These are phyloP conservation scores for Clarias magur DNA, from an alignment of 2,113 vertebrate genomes.

Conservation along the genomic window DNA sequence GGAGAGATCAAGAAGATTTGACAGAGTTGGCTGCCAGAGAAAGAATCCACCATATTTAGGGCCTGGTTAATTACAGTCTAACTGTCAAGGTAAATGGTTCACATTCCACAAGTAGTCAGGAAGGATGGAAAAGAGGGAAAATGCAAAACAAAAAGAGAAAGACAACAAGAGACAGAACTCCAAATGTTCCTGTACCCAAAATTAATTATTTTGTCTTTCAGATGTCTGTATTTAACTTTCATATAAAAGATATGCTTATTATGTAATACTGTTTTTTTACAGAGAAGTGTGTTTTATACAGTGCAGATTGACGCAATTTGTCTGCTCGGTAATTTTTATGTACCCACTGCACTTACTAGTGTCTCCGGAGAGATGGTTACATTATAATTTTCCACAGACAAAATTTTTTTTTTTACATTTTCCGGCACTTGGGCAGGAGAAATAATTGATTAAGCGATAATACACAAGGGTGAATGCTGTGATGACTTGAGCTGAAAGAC, in stretches of 20 bases:
- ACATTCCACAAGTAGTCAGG: not conserved
- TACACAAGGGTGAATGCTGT: no score
- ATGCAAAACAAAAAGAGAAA: not conserved
- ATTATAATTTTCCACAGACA: constrained; percentile 3
- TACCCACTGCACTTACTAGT: constrained; percentile 39
- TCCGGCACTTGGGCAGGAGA: not conserved
- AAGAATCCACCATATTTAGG: constrained; percentile 31
- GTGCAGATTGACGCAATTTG: constrained; percentile 22
- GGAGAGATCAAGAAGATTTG: not conserved
- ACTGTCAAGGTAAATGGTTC: constrained; percentile 10
- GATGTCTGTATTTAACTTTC: constrained; percentile 7
- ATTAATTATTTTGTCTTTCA: not conserved
- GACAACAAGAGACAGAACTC: not conserved
- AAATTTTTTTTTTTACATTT: no score
- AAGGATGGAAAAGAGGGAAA: not conserved
- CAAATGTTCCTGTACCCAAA: not conserved
- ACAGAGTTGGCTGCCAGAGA: constrained; percentile 14
- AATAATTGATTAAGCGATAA: no score
- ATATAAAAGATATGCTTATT: constrained; percentile 47
- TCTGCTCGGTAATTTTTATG: constrained; percentile 33
- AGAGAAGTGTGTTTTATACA: constrained; percentile 46
- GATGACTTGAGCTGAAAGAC: no score
- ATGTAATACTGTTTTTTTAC: constrained; percentile 31
- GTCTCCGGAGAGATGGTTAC: constrained; percentile 24
- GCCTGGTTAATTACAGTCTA: constrained; percentile 35